Conservation (phyloP, 2,113 vertebrate species). For the Cephalopterus ornatus region DNA sequence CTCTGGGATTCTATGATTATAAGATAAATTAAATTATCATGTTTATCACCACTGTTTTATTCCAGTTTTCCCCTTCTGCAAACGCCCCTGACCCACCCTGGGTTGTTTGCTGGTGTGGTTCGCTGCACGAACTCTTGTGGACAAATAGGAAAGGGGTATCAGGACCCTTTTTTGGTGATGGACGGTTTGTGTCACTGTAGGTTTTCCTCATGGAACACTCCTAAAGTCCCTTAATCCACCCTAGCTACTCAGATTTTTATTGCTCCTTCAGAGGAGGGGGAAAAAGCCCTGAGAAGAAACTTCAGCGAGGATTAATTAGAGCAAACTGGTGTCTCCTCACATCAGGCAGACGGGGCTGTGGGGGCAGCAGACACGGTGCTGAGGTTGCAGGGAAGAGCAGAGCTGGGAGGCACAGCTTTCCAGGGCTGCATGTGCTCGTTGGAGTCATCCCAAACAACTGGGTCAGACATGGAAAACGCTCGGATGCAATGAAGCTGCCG, state of each 20-base stretch:
- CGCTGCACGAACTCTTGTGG: accelerated
- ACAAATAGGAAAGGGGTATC: accelerated
- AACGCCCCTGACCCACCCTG: background rate
- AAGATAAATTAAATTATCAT: background rate
- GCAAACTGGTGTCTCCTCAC: background rate
- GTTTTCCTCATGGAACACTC: background rate
- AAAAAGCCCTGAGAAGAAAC: background rate
- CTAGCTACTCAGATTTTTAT: background rate
- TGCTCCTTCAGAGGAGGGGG: background rate
- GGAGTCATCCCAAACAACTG: constrained; percentile 61
- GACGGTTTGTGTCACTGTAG: background rate
- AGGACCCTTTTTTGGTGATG: background rate
- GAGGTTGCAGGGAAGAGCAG: background rate
- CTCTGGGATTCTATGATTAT: background rate
- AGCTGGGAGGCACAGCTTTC: background rate
- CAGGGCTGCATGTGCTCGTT: background rate
- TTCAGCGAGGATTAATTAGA: background rate
- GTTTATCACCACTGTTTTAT: background rate
- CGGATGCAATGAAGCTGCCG: constrained; percentile 65
- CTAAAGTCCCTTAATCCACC: background rate
- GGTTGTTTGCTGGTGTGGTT: background rate
- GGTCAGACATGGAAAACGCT: constrained; percentile 73
- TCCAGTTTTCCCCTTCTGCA: background rate
- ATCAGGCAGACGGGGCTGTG: background rate
- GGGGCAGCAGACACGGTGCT: background rate